Conservation (phyloP, 2,888 invertebrate genomes). For the Escarpia spicata region DNA sequence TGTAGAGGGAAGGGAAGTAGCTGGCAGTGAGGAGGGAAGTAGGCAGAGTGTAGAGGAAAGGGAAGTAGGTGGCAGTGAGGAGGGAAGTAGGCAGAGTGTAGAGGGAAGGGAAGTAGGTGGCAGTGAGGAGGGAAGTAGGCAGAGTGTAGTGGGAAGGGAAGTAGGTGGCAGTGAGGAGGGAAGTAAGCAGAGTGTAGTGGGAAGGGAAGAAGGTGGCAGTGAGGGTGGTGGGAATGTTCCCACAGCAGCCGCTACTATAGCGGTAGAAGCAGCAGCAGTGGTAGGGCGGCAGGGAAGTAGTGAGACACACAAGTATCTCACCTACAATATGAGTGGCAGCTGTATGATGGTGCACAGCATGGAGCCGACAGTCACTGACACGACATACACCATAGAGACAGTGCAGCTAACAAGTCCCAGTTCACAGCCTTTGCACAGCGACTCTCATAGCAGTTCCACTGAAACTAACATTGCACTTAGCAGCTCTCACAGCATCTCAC, state of each 20-base stretch:
- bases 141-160: not conserved
- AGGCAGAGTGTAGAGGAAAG: no score
- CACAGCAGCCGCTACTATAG: not conserved
- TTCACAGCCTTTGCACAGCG: not conserved
- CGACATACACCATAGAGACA: not conserved
- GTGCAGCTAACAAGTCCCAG: not conserved
- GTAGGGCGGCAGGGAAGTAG: not conserved
- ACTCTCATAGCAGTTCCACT: not conserved
- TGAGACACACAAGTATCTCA: not conserved
- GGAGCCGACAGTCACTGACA: not conserved
- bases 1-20: no score
- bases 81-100: not conserved
- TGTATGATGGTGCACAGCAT: constrained; percentile 13
- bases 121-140: not conserved
- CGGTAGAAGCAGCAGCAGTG: not conserved
- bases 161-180: not conserved
- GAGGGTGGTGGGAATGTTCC: not conserved
- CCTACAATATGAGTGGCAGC: not conserved
- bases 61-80: not conserved
- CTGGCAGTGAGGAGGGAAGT: no score
- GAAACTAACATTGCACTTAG: no score
- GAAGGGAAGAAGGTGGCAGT: not conserved
- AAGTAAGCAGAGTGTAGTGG: not conserved
- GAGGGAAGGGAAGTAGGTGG: not conserved
- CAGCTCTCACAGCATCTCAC: not conserved